A percentile compares a stretch with the other conserved stretches of the same genome.
Evolutionary conservation across 2,888 invertebrate species (phyloP).

Genomic region (Leptopilina syphax): DNA sequence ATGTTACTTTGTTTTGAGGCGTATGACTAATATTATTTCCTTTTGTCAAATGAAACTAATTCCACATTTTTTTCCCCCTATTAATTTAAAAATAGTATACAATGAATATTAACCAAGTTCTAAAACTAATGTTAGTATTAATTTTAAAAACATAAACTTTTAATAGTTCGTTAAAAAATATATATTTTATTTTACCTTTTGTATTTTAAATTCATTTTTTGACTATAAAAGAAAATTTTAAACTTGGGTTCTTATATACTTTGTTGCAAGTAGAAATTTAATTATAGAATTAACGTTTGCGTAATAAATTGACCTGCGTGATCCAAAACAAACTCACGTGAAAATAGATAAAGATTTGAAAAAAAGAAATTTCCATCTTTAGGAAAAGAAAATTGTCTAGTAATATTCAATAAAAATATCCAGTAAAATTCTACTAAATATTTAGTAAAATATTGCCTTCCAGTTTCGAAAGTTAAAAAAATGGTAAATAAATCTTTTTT

Average conservation of each 20-base stretch:
- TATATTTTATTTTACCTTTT: not conserved
- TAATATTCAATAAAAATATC: no score
- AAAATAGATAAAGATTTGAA: not conserved
- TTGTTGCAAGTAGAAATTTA: conserved; percentile 1
- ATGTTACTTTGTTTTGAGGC: conserved; percentile 7
- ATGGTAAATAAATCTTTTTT: not conserved
- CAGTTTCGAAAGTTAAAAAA: no score
- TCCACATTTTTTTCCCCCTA: not conserved
- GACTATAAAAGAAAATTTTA: not conserved
- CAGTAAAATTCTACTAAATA: no score
- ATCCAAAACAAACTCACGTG: conserved; percentile 5
- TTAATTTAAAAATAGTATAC: no score
- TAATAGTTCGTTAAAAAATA: not conserved
- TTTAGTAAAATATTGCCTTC: not conserved
- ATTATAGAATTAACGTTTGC: conserved; percentile 12
- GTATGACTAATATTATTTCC: not conserved
- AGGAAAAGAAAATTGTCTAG: not conserved
- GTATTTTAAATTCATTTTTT: conserved; percentile 7
- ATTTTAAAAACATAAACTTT: not conserved
- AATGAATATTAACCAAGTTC: no score
- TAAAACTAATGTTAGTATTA: not conserved
- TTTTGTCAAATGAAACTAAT: not conserved
- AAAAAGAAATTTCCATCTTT: not conserved
- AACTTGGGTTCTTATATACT: not conserved
- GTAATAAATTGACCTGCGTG: conserved; percentile 15